Base-by-base conservation (phyloP, 2,113 vertebrate species). In the Chiloscyllium plagiosum region DNA sequence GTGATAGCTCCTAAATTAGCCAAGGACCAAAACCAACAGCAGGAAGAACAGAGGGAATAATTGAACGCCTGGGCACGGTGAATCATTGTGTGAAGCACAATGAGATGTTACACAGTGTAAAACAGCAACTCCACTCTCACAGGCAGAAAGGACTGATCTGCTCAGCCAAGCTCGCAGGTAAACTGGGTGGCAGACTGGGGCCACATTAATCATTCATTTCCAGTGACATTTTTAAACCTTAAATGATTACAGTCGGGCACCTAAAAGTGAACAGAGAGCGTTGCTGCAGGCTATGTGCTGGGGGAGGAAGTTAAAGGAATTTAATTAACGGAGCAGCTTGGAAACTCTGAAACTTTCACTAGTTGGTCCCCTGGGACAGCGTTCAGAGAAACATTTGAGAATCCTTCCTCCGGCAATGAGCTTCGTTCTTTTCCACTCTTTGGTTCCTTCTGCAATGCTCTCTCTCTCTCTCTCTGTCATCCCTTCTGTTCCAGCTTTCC, bases 151-250 rank as follows among this genome's bases (percentile, higher is more conserved):
- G 26, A 52, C 13, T 3, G 22, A 87, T 52, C 85, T 10, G 2
- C 26, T 1, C 8, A 26, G 26, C 47, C 10, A 2, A 52, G 80
- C 80, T 47, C 19, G 6, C 42, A 22, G 80, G 17, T 47, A 37
- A 47, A 85, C 42, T 37, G 19, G 37, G 42, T 24, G 85, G 52
- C 47, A 50, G 85, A 29, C 47, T 1, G 29, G 42, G 29, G 87
- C 87, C 50, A 65, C 56, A 92, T 61, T 92, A 92, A 92, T 65
- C 56, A 92, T 92, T 92, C 89, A 92, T 92, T 92, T 20, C n/a
- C 20, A 65, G 26, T 92, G 89, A 92, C 89, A 92, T 65, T 65
- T 65, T 61, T n/a, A 33, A 92, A n/a, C 56, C 47, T 92, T 4
- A n/a, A n/a, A 29, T 92, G 89, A 92, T 61, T n/a, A 65, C 26